Evolutionary conservation across 2,888 invertebrate species (phyloP).

Genomic region (Protodeltote pygarga): DNA sequence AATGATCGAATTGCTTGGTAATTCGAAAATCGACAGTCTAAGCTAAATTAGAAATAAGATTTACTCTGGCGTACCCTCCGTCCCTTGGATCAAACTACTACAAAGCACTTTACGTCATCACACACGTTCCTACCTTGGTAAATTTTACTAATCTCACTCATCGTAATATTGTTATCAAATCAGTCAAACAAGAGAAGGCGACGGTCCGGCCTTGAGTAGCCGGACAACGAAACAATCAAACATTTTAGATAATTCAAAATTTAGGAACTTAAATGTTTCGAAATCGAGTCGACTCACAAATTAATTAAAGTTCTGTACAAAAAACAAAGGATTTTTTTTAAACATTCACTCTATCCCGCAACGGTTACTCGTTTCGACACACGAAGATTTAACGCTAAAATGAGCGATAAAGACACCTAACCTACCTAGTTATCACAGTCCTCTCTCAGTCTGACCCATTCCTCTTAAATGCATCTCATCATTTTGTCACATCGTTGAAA

Average conservation of each 20-base stretch:
- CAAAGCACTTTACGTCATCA: constrained; percentile 76
- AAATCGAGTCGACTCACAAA: constrained; percentile 32
- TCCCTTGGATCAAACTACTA: constrained; percentile 71
- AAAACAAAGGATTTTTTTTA: constrained; percentile 46
- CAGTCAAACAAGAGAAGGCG: constrained; percentile 74
- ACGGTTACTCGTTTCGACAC: constrained; percentile 63
- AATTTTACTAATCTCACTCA: constrained; percentile 82
- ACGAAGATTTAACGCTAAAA: constrained; percentile 79
- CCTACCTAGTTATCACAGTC: constrained; percentile 86
- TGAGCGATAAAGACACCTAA: constrained; percentile 83
- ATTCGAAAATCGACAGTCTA: constrained; percentile 80
- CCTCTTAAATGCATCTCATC: constrained; percentile 83
- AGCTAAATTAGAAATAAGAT: constrained; percentile 79
- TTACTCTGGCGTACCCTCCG: constrained; percentile 76
- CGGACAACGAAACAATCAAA: constrained; percentile 34
- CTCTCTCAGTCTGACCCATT: constrained; percentile 86
- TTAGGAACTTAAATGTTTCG: constrained; percentile 61
- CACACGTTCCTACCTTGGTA: constrained; percentile 75
- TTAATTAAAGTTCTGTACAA: constrained; percentile 32
- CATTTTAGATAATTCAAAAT: constrained; percentile 57
- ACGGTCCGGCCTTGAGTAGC: constrained; percentile 43
- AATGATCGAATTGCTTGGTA: constrained; percentile 86
- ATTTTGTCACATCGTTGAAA: constrained; percentile 78
- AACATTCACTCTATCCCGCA: constrained; percentile 68
- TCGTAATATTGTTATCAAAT: constrained; percentile 71